Evolutionary conservation across 1,140 invertebrate genomes (phyloP), one percentile per base, ranked within the genome.

Genomic region (Stenopsyche tienmushanensis): DNA sequence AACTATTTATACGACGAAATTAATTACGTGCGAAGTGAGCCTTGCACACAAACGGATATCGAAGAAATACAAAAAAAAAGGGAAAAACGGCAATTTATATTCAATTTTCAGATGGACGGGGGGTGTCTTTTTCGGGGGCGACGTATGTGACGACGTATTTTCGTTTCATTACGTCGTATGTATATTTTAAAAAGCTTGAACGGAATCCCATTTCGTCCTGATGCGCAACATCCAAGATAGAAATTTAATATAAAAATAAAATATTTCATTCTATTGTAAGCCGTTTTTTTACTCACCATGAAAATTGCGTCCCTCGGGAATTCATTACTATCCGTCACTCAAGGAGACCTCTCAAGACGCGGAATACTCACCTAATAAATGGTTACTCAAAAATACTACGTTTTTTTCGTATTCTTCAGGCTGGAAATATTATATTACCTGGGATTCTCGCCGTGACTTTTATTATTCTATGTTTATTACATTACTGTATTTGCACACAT

Each of bases 251-350:
- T 13, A 34, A 34, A 34, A 34, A 13, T 34, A 34, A 34, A 34
- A 34, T 34, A 34, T 34, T 34, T 34, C 29, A 34, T 34, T 34
- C 29, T 13, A 34, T 34, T 34, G 29, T 34, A 13, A 34, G 29
- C 5, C 29, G 5, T 34, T 34, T 34, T 13, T 13, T 34, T 7
- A 5, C 44, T 13, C 44, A 8, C 18, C 8, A 7, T 5, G 44
- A 47, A 47, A 15, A 15, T 47, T 20, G 44, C 44, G 44, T 15
- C 44, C 18, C 18, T 5, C 7, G 44, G 10, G 44, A 47, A 20
- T 47, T 47, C 44, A 47, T 47, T 47, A 47, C 18, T 47, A 20
- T 15, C 10, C 44, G 44, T 47, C 44, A 47, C 44, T 47, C 44
- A 47, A 47, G 17, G 10, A 13, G 44, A 47, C 29, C 29, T 34